Percentiles rank a stretch among this genome's conserved stretches.
phyloP scores from a whole-genome alignment of 2,888 invertebrate genomes.

The Cheilosia pagana region DNA sequence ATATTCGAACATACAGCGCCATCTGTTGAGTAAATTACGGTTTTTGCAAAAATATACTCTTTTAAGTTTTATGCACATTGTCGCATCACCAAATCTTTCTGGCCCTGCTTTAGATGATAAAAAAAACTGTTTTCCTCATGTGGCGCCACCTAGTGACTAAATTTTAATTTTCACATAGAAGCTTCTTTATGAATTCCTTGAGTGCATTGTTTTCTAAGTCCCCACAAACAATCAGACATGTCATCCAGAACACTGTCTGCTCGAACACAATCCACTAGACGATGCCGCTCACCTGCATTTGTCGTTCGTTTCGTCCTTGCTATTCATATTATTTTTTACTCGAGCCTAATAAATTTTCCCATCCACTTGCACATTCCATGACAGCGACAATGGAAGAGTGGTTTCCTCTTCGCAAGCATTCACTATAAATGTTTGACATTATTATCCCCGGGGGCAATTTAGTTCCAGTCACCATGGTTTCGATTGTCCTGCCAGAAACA shows the following conservation, averaged over 20 bases:
- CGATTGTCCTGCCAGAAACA: slow-evolving; percentile 44
- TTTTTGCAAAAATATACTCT: no score
- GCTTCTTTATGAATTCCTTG: no score
- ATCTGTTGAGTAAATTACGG: background rate
- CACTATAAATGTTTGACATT: slow-evolving; percentile 60
- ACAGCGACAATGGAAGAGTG: slow-evolving; percentile 20
- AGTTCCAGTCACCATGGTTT: slow-evolving; percentile 27
- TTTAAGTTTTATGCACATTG: no score
- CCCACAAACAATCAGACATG: no score
- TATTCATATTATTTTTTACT: background rate
- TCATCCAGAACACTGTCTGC: background rate
- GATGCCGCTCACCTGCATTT: slow-evolving; percentile 4
- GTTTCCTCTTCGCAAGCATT: slow-evolving; percentile 26
- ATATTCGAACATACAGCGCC: background rate
- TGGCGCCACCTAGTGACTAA: background rate
- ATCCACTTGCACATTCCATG: slow-evolving; percentile 15
- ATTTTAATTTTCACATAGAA: no score
- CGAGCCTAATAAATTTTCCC: slow-evolving; percentile 53
- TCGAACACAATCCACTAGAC: background rate
- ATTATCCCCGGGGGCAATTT: slow-evolving; percentile 32
- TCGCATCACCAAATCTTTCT: no score
- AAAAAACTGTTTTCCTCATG: no score
- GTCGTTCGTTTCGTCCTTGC: slow-evolving; percentile 11
- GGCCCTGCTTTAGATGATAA: no score
- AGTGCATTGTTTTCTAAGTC: no score